Evolutionary conservation across 2,888 invertebrate genomes (phyloP).

Genomic region (Acanthosepion lycidas): DNA sequence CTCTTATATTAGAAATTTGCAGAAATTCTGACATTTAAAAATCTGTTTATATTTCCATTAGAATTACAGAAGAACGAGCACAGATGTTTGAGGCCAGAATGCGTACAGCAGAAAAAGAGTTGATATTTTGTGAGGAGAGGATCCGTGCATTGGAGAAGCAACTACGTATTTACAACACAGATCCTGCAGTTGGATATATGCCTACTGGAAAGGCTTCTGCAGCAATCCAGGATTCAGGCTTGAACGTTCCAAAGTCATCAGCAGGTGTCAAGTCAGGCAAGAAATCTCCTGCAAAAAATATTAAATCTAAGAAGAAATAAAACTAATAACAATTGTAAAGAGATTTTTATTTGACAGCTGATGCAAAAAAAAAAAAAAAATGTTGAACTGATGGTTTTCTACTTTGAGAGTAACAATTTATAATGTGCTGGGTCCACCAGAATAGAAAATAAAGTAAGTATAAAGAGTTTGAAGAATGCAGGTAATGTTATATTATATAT

Average conservation of each 20-base stretch:
- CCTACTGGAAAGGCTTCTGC: background rate
- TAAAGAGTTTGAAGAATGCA: background rate
- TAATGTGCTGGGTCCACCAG: background rate
- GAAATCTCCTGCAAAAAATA: background rate
- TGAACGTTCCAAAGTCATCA: background rate
- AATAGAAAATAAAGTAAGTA: background rate
- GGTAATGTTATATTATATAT: background rate
- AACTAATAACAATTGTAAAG: background rate
- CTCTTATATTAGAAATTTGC: too few relatives aligned
- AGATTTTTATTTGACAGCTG: too few relatives aligned
- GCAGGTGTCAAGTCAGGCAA: background rate
- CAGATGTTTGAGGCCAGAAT: conserved; percentile 68
- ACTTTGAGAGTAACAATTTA: background rate
- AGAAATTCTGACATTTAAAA: too few relatives aligned
- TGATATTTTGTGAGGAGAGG: conserved; percentile 59
- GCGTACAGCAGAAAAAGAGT: conserved; percentile 61
- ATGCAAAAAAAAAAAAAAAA: background rate
- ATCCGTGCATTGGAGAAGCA: background rate
- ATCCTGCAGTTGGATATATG: background rate
- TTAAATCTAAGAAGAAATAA: conserved; percentile 34
- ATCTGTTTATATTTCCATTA: conserved; percentile 51
- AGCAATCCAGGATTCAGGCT: background rate
- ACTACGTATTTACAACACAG: background rate
- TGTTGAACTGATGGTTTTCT: background rate
- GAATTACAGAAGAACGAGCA: conserved; percentile 69